Evolutionary conservation across 2,888 invertebrate species (phyloP).

Genomic region (Ophioninae sp.): DNA sequence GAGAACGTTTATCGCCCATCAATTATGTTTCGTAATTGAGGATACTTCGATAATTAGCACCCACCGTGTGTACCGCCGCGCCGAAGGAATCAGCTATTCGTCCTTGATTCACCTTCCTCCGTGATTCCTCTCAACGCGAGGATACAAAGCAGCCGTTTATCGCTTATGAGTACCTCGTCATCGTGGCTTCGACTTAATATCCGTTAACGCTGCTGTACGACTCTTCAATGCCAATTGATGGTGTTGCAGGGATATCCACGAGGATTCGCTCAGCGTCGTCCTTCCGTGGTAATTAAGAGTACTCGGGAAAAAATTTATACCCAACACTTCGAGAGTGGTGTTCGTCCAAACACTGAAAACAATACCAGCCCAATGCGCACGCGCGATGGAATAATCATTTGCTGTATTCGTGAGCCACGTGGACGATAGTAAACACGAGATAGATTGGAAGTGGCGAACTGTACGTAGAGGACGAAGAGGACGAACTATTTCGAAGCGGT

Average conservation of each 20-base stretch:
- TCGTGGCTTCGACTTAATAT: slow-evolving; percentile 4
- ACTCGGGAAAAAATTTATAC: not conserved
- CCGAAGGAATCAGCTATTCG: not conserved
- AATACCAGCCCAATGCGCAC: slow-evolving; percentile 4
- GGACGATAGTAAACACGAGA: slow-evolving; percentile 35
- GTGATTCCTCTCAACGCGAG: slow-evolving; percentile 1
- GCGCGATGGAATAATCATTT: not conserved
- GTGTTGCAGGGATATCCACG: not conserved
- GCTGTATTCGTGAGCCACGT: slow-evolving; percentile 21
- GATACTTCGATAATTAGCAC: not conserved
- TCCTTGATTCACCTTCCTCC: slow-evolving; percentile 11
- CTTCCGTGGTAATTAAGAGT: not conserved
- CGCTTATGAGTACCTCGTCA: slow-evolving; percentile 25
- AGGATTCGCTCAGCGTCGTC: not conserved
- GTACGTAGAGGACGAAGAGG: slow-evolving; percentile 17
- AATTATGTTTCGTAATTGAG: slow-evolving; percentile 1
- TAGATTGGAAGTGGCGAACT: not conserved
- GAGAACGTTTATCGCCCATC: not conserved
- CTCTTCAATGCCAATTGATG: not conserved
- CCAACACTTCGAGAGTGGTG: slow-evolving; percentile 20
- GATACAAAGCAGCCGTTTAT: slow-evolving; percentile 14
- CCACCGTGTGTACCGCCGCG: not conserved
- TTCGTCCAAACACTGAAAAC: slow-evolving; percentile 32
- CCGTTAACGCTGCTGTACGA: slow-evolving; percentile 5
- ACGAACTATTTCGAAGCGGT: slow-evolving; percentile 60